Base-by-base conservation (phyloP, 2,113 vertebrate species). In the Dascyllus trimaculatus region DNA sequence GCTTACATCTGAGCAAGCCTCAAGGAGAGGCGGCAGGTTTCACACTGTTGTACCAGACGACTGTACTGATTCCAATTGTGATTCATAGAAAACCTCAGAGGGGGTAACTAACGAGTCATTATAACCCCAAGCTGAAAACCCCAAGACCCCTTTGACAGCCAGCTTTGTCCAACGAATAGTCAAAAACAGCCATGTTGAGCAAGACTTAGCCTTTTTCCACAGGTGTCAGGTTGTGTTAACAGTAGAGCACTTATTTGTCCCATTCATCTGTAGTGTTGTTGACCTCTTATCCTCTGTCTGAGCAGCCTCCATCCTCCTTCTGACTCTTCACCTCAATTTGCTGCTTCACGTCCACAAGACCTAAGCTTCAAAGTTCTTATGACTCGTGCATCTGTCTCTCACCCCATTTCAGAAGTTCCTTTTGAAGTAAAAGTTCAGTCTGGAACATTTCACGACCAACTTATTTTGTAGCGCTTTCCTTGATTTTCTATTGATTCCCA, bases 381-480 rank as follows among this genome's bases (percentile, higher is more conserved):
- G 61, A 82, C 53, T 51, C 56, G 61, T 62, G 32, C 21, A 40
- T 73, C 78, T 40, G 53, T 65, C 80, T 60, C 25, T 52, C 14
- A 51, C 53, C 49, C 60, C 48, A 57, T 89, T 89, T 89, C 82
- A 81, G 85, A 92, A 90, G 85, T 86, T 89, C 79, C 71, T 79
- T 93, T 94, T 93, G 92, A 95, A 92, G 90, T 93, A 89, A 93
- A 93, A 93, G 92, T 94, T 94, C 91, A 92, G 84, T 66, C 70
- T 54, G 74, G 81, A 91, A 85, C 89, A 86, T 93, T 93, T 94
- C 71, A 88, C 74, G 18, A 89, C 82, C 86, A 91, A 92, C 92
- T 93, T 92, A 93, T 93, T 93, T 93, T 88, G 85, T 77, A 87
- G 81, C 75, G 59, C 59, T 90, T 94, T 85, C 86, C 91, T 91